Base-by-base conservation (phyloP, 2,888 invertebrate species). In the Chymomyza amoena region DNA sequence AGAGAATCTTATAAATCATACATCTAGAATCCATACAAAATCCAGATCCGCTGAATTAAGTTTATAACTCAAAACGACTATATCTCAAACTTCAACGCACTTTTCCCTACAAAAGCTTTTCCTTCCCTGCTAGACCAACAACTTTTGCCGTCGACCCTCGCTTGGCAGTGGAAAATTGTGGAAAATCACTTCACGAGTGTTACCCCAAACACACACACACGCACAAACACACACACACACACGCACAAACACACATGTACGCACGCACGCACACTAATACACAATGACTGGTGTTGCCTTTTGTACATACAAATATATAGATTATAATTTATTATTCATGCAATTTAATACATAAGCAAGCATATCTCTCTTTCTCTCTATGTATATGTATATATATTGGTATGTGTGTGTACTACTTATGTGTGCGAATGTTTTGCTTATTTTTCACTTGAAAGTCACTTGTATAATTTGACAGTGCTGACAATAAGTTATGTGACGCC, bases 271-370 rank as follows among this genome's bases (percentile, higher is more conserved):
- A 54, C 54, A 15, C 60, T 25, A 25, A 25, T 25, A 25, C 61
- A 60, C 61, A 61, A 60, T 60, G 50, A n/a, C 60, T 57, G 36
- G 5, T 51, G 7, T 64, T 66, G 25, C 45, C 39, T 66, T 64
- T 70, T 52, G 39, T 68, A 54, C 70, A 72, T 73, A 32, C 32
- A 32, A 5, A 32, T 9, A 32, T 32, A 32, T 70, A n/a, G n/a
- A 77, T 72, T 74, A 80, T 87, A 77, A 85, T 85, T 87, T 87
- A 81, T 87, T 86, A 86, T 86, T 81, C 84, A 87, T 84, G 86
- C 77, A 80, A 79, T 76, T 84, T 73, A 77, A 69, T 75, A 70
- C 69, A 66, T 59, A 74, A 15, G 54, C 54, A 16, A 18, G 54
- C 20, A 28, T 36, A 25, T 16, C 16, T 54, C 15, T 54, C 32